These are phyloP conservation scores for Pituophis catenifer DNA, from an alignment of 2,113 vertebrate genomes.

Conservation along the genomic window DNA sequence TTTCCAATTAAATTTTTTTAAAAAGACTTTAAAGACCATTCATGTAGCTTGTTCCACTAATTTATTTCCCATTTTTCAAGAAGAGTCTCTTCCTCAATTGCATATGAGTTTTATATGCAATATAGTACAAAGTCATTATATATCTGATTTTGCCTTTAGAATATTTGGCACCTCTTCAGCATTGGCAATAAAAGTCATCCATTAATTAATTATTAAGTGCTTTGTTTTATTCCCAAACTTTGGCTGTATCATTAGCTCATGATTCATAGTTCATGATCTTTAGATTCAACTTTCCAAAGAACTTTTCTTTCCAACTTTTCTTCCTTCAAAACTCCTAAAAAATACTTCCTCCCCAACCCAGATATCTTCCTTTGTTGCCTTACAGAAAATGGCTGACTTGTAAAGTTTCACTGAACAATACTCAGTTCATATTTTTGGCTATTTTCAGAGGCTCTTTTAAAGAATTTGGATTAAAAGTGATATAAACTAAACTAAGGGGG, in stretches of 20 bases:
- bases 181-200: slow-evolving; percentile 60
- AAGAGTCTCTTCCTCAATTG: slow-evolving; percentile 2
- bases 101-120: neutral
- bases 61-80: slow-evolving; percentile 4
- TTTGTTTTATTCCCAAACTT: slow-evolving; percentile 50
- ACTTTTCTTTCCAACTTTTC: slow-evolving; percentile 42
- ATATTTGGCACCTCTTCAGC: slow-evolving; percentile 55
- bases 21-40: neutral
- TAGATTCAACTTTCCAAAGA: slow-evolving; percentile 50
- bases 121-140: slow-evolving; percentile 48
- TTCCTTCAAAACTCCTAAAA: slow-evolving; percentile 19
- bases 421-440: neutral
- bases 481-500: neutral
- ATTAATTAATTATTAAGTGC: slow-evolving; percentile 62
- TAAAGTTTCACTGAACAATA: neutral
- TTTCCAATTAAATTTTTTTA: slow-evolving; percentile 52
- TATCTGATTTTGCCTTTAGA: slow-evolving; percentile 44
- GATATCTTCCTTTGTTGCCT: neutral
- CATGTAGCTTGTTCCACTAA: slow-evolving; percentile 38
- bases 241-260: slow-evolving; percentile 55
- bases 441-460: neutral
- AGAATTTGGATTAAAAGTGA: neutral
- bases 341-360: neutral
- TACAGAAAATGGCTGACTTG: neutral
- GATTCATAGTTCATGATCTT: slow-evolving; percentile 56